Evolutionary conservation across 2,113 vertebrate genomes (phyloP).

Genomic region (Galemys pyrenaicus): DNA sequence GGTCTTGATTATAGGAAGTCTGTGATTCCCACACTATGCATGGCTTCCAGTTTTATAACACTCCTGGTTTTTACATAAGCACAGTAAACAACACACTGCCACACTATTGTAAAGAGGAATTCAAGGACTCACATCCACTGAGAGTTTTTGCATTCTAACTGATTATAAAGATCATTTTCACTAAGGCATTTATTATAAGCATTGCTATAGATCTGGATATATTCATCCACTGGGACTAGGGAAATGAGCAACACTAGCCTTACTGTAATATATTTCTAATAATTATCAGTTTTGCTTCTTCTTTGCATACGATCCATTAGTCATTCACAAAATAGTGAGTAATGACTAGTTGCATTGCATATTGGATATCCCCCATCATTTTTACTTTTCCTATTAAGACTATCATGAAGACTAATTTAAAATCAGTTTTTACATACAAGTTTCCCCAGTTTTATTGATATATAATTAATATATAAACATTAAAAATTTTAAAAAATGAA

Average conservation of each 20-base stretch:
- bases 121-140: background rate
- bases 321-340: background rate
- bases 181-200: background rate
- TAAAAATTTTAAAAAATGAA: background rate
- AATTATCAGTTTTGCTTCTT: background rate
- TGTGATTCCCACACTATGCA: background rate
- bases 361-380: background rate
- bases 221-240: background rate
- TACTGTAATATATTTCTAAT: background rate
- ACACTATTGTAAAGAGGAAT: background rate
- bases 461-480: background rate
- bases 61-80: accelerated
- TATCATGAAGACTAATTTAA: background rate
- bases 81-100: background rate
- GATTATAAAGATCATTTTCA: background rate
- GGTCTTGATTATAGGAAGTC: background rate
- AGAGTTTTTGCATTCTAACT: background rate
- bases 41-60: background rate
- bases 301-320: background rate
- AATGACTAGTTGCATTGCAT: background rate
- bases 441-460: background rate
- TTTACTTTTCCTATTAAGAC: background rate
- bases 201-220: background rate
- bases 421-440: background rate
- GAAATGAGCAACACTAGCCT: background rate